Conservation (phyloP, 2,888 invertebrate species). For the Drosophila flavopinicola region DNA sequence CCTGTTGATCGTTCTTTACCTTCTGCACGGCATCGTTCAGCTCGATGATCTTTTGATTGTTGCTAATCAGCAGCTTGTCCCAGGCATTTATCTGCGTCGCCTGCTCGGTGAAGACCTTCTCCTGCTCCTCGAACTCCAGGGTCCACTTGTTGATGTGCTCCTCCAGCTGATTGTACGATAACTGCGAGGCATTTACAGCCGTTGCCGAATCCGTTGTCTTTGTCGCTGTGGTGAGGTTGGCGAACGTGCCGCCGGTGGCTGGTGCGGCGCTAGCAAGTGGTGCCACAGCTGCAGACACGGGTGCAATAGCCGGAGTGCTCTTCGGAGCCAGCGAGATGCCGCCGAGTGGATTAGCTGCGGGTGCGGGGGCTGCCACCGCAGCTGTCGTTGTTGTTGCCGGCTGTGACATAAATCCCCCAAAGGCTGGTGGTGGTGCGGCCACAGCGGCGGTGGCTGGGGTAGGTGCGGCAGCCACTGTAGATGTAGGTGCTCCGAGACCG, state of each 20-base stretch:
- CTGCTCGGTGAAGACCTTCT: constrained; percentile 95
- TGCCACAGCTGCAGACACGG: constrained; percentile 37
- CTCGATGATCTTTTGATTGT: constrained; percentile 96
- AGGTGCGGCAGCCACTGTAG: constrained; percentile 26
- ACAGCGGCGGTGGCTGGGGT: constrained; percentile 22
- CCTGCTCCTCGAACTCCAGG: constrained; percentile 95
- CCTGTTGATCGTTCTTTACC: constrained; percentile 94
- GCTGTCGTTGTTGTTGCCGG: constrained; percentile 41
- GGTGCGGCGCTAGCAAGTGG: constrained; percentile 35
- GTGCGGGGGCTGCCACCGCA: constrained; percentile 12
- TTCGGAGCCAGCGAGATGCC: constrained; percentile 49
- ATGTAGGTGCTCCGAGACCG: constrained; percentile 26
- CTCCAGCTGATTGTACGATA: constrained; percentile 94
- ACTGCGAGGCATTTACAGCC: constrained; percentile 85
- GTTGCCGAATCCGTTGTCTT: constrained; percentile 81
- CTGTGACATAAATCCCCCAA: constrained; percentile 60
- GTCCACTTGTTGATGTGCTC: constrained; percentile 98
- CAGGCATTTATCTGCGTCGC: constrained; percentile 98
- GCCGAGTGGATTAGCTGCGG: constrained; percentile 39
- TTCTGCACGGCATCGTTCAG: constrained; percentile 94
- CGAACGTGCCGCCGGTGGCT: constrained; percentile 61
- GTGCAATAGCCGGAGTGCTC: constrained; percentile 34
- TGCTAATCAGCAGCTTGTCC: constrained; percentile 95
- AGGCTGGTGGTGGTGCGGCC: constrained; percentile 39
- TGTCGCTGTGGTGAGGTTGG: constrained; percentile 75